Evolutionary conservation across 2,888 invertebrate genomes (phyloP).

Genomic region (Hymenopus coronatus): DNA sequence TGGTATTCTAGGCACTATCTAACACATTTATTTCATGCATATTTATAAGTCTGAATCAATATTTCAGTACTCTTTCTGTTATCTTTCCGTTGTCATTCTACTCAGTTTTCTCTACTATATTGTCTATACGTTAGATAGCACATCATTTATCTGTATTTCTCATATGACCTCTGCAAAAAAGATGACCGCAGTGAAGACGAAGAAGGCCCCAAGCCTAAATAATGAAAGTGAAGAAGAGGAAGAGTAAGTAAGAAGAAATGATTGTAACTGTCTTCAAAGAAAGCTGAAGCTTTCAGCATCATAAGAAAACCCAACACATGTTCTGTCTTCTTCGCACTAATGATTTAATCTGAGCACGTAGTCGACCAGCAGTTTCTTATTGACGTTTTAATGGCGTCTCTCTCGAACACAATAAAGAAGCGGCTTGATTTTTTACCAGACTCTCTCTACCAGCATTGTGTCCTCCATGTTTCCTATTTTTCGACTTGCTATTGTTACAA

Average conservation of each 20-base stretch:
- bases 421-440: neutral
- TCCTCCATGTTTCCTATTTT: neutral
- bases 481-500: neutral
- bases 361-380: neutral
- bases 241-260: neutral
- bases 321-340: neutral
- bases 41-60: no score
- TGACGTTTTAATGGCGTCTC: neutral
- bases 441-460: neutral
- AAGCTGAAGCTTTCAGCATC: neutral
- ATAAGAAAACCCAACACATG: neutral
- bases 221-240: no score
- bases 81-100: no score
- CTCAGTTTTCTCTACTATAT: no score
- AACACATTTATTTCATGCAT: no score
- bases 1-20: no score
- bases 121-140: no score
- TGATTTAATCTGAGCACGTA: neutral
- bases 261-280: neutral
- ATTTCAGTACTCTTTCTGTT: no score
- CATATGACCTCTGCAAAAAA: no score
- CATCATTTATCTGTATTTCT: no score
- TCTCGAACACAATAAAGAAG: neutral
- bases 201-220: no score
- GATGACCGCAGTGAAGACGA: no score